phyloP scores from a whole-genome alignment of 1,140 invertebrate genomes.

The Drosophila willistoni region DNA sequence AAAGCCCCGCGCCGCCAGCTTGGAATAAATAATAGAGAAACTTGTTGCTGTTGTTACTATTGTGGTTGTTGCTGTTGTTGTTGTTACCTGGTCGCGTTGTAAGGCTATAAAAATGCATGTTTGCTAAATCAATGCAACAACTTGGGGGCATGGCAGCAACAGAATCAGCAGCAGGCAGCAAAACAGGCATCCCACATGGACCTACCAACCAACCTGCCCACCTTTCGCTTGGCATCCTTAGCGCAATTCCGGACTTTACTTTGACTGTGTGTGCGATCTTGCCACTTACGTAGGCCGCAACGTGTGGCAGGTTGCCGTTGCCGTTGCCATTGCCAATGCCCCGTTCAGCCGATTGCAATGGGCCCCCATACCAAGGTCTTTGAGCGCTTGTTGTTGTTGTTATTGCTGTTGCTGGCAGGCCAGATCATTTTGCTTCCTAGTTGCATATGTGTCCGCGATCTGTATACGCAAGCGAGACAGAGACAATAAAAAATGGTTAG shows the following conservation, averaged over 20 bases:
- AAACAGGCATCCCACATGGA: slow-evolving; percentile 66
- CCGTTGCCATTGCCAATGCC: slow-evolving; percentile 48
- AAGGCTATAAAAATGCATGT: slow-evolving; percentile 82
- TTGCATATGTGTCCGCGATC: slow-evolving; percentile 49
- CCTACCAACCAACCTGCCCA: slow-evolving; percentile 72
- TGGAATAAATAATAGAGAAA: slow-evolving; percentile 79
- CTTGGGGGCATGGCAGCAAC: slow-evolving; percentile 76
- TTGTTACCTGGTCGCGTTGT: slow-evolving; percentile 73
- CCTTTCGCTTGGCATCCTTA: slow-evolving; percentile 78
- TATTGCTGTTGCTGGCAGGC: slow-evolving; percentile 61
- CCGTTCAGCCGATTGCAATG: slow-evolving; percentile 43
- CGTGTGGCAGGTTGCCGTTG: slow-evolving; percentile 82
- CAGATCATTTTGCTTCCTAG: slow-evolving; percentile 80
- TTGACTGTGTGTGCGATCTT: slow-evolving; percentile 69
- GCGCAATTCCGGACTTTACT: slow-evolving; percentile 51
- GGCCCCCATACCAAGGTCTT: slow-evolving; percentile 75
- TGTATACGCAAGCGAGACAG: background rate
- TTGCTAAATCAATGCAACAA: slow-evolving; percentile 83
- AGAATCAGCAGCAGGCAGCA: slow-evolving; percentile 39
- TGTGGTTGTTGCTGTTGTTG: slow-evolving; percentile 18
- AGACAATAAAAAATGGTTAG: slow-evolving; percentile 46
- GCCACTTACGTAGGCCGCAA: slow-evolving; percentile 81
- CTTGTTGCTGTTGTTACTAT: slow-evolving; percentile 58
- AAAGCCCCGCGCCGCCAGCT: slow-evolving; percentile 55
- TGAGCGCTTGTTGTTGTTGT: slow-evolving; percentile 52